phyloP scores from a whole-genome alignment of 2,888 invertebrate species.

The Ophion costatus region DNA sequence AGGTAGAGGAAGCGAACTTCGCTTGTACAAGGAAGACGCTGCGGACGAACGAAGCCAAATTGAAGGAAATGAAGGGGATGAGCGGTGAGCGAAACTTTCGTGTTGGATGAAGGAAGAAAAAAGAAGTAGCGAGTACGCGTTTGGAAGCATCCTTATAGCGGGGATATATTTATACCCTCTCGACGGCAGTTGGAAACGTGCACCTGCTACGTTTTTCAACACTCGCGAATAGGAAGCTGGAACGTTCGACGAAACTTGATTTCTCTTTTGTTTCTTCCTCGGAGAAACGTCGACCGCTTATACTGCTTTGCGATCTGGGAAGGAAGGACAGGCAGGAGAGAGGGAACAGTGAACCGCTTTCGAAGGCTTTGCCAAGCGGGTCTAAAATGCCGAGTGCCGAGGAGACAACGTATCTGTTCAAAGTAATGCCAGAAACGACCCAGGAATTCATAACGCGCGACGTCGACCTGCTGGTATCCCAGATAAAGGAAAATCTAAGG shows the following conservation, averaged over 20 bases:
- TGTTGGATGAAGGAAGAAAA: conserved; percentile 1
- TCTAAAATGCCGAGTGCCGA: conserved; percentile 81
- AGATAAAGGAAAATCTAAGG: conserved; percentile 88
- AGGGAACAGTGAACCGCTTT: neutral
- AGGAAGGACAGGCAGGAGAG: neutral
- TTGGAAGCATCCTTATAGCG: conserved; percentile 5
- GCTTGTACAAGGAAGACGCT: neutral
- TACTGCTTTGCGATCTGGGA: neutral
- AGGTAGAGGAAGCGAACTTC: neutral
- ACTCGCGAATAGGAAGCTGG: conserved; percentile 5
- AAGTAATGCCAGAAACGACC: conserved; percentile 80
- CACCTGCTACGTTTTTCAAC: conserved; percentile 23
- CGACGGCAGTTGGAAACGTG: neutral
- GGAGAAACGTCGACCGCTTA: neutral
- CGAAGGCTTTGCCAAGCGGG: neutral
- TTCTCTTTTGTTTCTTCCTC: neutral
- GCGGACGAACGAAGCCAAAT: neutral
- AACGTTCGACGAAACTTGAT: conserved; percentile 20
- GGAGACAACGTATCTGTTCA: conserved; percentile 79
- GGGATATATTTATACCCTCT: conserved; percentile 7
- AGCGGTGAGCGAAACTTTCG: conserved; percentile 15
- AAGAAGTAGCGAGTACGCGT: conserved; percentile 4
- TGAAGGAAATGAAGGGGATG: neutral
- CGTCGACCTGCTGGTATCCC: conserved; percentile 87
- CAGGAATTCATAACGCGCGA: conserved; percentile 85